Base-by-base conservation (phyloP, 2,797 vertebrate genomes). In the Taenioides sp. region DNA sequence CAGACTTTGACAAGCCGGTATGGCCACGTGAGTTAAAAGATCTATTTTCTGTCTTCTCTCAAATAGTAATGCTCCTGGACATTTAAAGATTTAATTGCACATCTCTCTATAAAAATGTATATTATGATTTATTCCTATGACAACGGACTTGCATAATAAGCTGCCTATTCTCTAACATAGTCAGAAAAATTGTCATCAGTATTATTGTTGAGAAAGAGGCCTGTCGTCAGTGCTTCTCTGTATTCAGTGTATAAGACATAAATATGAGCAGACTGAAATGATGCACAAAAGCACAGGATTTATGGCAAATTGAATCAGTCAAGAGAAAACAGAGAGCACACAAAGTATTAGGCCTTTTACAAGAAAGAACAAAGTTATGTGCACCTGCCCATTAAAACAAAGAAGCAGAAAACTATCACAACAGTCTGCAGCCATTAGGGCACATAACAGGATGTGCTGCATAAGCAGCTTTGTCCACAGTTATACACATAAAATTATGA, bases 221-320 rank as follows among this genome's bases (percentile, higher is more conserved):
- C 43, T 4, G 43, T 16, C 43, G 1, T 47, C 43, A 47, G 14
- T 16, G 43, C 43, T 47, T 47, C 70, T 67, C 14, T 37, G 68
- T 12, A 11, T 70, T 76, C 40, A 58, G 50, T 65, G 25, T 9
- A 58, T 22, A 22, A 57, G 14, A 82, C 79, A 82, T 82, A 84
- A 86, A 89, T 85, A 84, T 40, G 31, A 72, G 55, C 4, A 17
- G 52, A 16, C 55, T 63, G 54, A 82, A 74, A 68, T 69, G 57
- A 79, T 58, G 84, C 0, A 61, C 72, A 76, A 73, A 79, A 73
- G 77, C 77, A 61, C 31, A 20, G 60, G 76, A 87, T 90, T 86
- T 85, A 86, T 69, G 68, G 87, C 75, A 77, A 81, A 85, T 85
- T 84, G 72, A 82, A 75, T 70, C 71, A 67, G 80, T 65, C 66